Evolutionary conservation across 2,797 vertebrate genomes (phyloP).

Genomic region (Platalea minor): DNA sequence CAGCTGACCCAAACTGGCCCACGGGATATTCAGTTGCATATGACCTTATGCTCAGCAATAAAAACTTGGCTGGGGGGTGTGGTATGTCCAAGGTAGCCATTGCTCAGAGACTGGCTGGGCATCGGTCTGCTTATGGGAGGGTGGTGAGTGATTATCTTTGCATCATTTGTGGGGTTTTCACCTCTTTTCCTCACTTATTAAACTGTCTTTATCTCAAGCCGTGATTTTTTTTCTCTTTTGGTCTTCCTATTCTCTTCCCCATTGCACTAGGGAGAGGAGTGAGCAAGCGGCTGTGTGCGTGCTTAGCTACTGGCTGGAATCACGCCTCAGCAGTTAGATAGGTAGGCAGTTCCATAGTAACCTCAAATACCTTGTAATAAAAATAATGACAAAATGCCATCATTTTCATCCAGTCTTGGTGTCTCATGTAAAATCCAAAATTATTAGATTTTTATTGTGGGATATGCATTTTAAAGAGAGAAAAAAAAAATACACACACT

Average conservation of each 20-base stretch:
- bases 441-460: not conserved
- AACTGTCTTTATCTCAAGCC: not conserved
- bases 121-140: not conserved
- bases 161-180: not conserved
- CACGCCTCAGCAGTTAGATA: not conserved
- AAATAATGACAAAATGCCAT: not conserved
- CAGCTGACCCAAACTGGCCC: not conserved
- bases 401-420: not conserved
- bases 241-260: not conserved
- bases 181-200: not conserved
- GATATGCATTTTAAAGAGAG: not conserved
- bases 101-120: not conserved
- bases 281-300: rapidly evolving
- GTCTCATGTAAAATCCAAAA: not conserved
- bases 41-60: not conserved
- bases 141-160: not conserved
- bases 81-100: not conserved
- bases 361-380: not conserved
- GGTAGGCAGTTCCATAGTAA: not conserved
- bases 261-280: not conserved
- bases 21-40: not conserved
- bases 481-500: not conserved
- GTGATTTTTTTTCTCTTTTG: not conserved
- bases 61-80: not conserved
- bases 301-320: not conserved